A percentile compares a stretch with the other conserved stretches of the same genome.
Conservation (phyloP, 2,797 vertebrate species). For the Apogon talboti region DNA sequence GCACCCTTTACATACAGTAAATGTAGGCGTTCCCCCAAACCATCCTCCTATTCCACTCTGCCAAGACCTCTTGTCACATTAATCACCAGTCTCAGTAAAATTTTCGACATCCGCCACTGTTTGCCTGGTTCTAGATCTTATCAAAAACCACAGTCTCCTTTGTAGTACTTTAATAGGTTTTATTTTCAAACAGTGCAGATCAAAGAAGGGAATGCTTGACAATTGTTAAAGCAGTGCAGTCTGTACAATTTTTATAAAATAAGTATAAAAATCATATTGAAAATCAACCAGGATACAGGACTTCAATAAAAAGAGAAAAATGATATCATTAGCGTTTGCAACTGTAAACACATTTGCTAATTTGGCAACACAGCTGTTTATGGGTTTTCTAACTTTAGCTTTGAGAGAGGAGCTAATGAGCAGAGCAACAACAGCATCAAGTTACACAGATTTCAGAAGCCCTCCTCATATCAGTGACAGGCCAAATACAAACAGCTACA, state of each 20-base stretch:
- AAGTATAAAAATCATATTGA: conserved; percentile 49
- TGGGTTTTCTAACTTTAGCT: conserved; percentile 4
- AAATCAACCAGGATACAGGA: background rate
- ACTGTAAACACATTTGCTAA: conserved; percentile 7
- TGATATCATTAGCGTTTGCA: background rate
- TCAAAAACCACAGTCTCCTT: background rate
- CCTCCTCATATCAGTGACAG: conserved; percentile 6
- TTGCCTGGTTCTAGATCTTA: no score
- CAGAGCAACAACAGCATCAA: conserved; percentile 14
- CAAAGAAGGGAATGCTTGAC: conserved; percentile 1
- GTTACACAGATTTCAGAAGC: conserved; percentile 30
- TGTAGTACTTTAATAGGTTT: background rate
- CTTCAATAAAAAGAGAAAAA: background rate
- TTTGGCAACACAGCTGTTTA: conserved; percentile 4
- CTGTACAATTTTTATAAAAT: conserved; percentile 36
- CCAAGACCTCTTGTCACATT: no score
- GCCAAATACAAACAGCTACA: conserved; percentile 7
- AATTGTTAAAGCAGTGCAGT: background rate
- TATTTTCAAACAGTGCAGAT: background rate
- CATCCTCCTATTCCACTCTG: no score
- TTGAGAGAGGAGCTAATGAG: conserved; percentile 8
- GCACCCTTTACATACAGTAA: no score
- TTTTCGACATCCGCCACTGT: no score
- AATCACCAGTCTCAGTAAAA: no score
- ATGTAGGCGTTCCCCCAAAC: no score